Base-by-base conservation (phyloP, 2,113 vertebrate genomes). In the Kryptolebias marmoratus region DNA sequence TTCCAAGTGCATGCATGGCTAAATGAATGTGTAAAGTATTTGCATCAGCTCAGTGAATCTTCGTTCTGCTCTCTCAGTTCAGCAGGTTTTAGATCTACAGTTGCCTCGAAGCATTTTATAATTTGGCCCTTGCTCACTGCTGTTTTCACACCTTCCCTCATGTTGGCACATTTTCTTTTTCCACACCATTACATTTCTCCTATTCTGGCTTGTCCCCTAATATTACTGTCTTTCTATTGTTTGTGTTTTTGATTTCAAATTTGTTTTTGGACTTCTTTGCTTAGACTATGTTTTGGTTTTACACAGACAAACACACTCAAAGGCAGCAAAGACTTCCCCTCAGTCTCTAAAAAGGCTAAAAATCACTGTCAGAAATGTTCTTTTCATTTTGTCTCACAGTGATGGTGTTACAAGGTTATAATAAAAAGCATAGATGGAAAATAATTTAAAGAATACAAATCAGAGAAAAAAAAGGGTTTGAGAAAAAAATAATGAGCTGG, bases 391-490 rank as follows among this genome's bases (percentile, higher is more conserved):
- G 42, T 15, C 52, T 72, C 13, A 15, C 58, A 47, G 58, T 77
- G 68, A 52, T 64, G 11, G 39, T 63, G 68, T 79, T 63, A 66
- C 44, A 42, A 39, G 47, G 69, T 67, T 56, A 49, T 60, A 12
- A 78, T 73, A 28, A 60, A 70, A 64, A 75, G 62, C 36, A 65
- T 66, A 83, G 52, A 70, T 31, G 42, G 47, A 64, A 56, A 42
- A 69, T 65, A 53, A 55, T 75, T 79, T 75, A 16, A 68, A 65
- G 78, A 80, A 73, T 28, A 66, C 45, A 68, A 65, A 70, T 64
- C 47, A 74, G 5, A 9, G 16, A n/a, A 57, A 48, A 50, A n/a
- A n/a, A 31, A n/a, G 30, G n/a, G 60, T 44, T 53, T 53, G 54
- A 64, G 42, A 30, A 47, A 64, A 49, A 64, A 56, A 54, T 11